Base-by-base conservation (phyloP, 2,113 vertebrate species). In the Pollachius pollachius region DNA sequence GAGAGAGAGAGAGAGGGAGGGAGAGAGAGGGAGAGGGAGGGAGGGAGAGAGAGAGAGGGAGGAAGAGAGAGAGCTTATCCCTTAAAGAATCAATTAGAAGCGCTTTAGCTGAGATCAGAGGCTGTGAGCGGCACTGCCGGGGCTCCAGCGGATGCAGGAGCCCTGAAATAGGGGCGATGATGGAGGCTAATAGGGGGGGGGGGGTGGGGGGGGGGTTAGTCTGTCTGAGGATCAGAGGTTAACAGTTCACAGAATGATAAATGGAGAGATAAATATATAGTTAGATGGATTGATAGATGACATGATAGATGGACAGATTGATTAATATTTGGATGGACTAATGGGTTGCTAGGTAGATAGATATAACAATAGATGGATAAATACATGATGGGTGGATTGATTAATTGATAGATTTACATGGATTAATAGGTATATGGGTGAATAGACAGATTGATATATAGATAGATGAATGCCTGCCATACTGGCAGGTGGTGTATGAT, bases 61-160 rank as follows among this genome's bases (percentile, higher is more conserved):
- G 34, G 3, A 62, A 79, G 59, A 69, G 48, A 18, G 71, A 65
- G 48, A 85, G 74, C 68, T 64, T 81, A 79, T 84, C 75, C 79
- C 84, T 73, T 76, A 73, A 83, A 89, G 69, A 91, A 89, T 91
- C 77, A 87, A 87, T 90, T 90, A 87, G 87, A 76, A 83, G 87
- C 69, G 83, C 80, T 84, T 81, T 78, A 69, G 71, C 73, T 66
- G 71, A 85, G 85, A 89, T 90, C 80, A 84, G 81, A 89, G 69
- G 77, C 73, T 34, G 61, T 17, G 65, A 62, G 74, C 78, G 79
- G 74, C 74, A 77, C 70, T 8, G 23, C 54, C 30, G 65, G 41
- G 34, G 77, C 75, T 84, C 84, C 52, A 19, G 59, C 2, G 54
- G 54, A n/a, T 57, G 54, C 15, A 57, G 54, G 54, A 34, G 54